Base-by-base conservation (phyloP, 2,888 invertebrate genomes). In the Pegoplata infirma region DNA sequence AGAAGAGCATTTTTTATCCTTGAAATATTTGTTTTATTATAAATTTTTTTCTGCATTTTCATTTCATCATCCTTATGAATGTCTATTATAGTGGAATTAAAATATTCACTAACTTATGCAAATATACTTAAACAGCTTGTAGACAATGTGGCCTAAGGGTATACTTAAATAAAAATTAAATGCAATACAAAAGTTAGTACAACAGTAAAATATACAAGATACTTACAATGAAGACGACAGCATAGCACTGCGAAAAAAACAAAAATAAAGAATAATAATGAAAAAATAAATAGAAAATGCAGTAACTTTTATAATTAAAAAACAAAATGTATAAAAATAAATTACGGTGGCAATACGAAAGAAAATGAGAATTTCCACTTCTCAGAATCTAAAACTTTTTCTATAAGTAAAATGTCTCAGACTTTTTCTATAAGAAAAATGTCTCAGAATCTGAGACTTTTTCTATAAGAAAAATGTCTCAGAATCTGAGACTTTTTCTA, bases 221-320 rank as follows among this genome's bases (percentile, higher is more conserved):
- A 51, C 19, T 12, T 36, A 63, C 14, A 56, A 46, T 51, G n/a
- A n/a, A n/a, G n/a, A n/a, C n/a, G n/a, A n/a, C n/a, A n/a, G n/a
- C n/a, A n/a, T n/a, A n/a, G n/a, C n/a, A n/a, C n/a, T n/a, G n/a
- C 12, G 46, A 40, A 56, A 64, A 19, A 19, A 10, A 12, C 5
- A 2, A 21, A n/a, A 1, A 25, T n/a, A 12, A 61, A 67, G 19
- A 68, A 14, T 14, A 3, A 16, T 36, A 47, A 19, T 5, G n/a
- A 67, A 14, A 21, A 47, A 32, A 28, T 5, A 51, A 53, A 46
- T n/a, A 68, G 19, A 5, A 14, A 53, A 32, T 63, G 46, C 21
- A 46, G 16, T 12, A 75, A 68, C 56, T 68, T 59, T 75, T 68
- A 40, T 63, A 75, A 75, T 68, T 68, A 68, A 56, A 75, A 68